Evolutionary conservation across 23 tunicate species (phyloP), one percentile per base, ranked within the genome.

Genomic region (Pegea sp.): DNA sequence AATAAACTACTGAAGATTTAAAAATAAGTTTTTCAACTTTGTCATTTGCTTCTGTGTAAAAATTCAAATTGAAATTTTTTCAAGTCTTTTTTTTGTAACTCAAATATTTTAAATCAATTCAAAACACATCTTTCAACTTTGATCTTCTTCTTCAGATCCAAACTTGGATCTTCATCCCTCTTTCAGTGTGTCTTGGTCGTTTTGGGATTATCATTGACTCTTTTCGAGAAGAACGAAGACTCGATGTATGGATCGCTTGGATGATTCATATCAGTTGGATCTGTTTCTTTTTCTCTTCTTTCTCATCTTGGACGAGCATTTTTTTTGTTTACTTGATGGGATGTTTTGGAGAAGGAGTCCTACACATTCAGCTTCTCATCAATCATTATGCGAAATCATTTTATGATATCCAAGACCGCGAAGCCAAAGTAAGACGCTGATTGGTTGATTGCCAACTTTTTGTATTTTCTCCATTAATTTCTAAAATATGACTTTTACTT

Each of bases 241-340:
- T 7, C 18, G 93, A 81, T 57, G 80, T 81, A 21, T 81, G 80
- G 93, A 20, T 72, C 2, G 93, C 93, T 6, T 81, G 71, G 69
- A 11, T 66, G 2, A 29, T 61, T 7, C 93, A 81, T 49, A 30
- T 58, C 61, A 7, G 42, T 5, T 71, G 78, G 80, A 38, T 81
- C 30, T 22, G 62, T 4, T 22, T 28, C 1, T 58, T 66, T 29
- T 49, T 81, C 11, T 61, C 52, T 5, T 6, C 26, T 16, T 68
- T 78, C 33, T 24, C 58, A 2, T 26, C 67, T 19, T 58, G 62
- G 63, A 5, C 30, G 29, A 24, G 1, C 8, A 56, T 48, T 29
- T 44, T 56, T 1, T 49, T 60, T 27, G 79, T 81, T 21, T 81
- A 81, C 60, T 60, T 48, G 13, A 25, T 30, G 34, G 93, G 74